Conservation (phyloP, 2,113 vertebrate species). For the Python bivittatus region DNA sequence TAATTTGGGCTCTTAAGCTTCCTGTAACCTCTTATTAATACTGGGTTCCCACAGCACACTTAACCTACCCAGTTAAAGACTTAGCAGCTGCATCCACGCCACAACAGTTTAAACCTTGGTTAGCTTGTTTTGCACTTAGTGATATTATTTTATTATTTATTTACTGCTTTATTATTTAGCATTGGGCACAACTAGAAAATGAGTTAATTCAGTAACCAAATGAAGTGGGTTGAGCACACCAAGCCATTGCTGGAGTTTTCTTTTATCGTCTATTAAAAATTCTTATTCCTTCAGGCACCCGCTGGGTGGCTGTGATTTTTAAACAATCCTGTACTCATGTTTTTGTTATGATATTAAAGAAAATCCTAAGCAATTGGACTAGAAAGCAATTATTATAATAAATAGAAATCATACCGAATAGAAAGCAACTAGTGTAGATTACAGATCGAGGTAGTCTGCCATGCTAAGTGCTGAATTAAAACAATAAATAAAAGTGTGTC, state of each 20-base stretch:
- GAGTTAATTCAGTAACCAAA: neutral
- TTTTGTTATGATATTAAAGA: neutral
- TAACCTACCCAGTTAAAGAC: neutral
- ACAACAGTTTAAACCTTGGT: neutral
- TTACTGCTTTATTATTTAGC: neutral
- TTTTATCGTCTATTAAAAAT: neutral
- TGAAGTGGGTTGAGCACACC: neutral
- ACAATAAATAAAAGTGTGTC: neutral
- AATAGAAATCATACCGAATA: neutral
- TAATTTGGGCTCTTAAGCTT: neutral
- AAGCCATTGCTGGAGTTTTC: neutral
- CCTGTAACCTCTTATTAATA: neutral
- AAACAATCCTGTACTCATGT: neutral
- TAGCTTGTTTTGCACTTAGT: neutral
- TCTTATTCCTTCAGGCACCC: neutral
- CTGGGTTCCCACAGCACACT: neutral
- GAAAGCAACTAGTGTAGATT: neutral
- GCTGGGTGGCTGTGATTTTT: neutral
- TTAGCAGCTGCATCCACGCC: neutral
- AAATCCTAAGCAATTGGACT: neutral
- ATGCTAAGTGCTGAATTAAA: neutral
- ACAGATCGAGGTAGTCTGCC: neutral
- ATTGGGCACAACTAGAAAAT: neutral
- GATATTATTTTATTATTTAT: neutral
- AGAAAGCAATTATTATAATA: neutral